Evolutionary conservation across 2,113 vertebrate genomes (phyloP).

Genomic region (Sus scrofa): T2T-Sscrofa CM000825.6:67005501-67006000

Average conservation of each 20-base stretch:
- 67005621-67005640: neutral
- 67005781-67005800: neutral
- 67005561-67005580: neutral
- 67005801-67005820: neutral
- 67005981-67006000: neutral
- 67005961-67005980: neutral
- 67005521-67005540: neutral
- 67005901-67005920: neutral
- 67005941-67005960: neutral
- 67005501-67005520: neutral
- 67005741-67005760: rapidly evolving
- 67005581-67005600: neutral
- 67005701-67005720: neutral
- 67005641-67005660: neutral
- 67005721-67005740: neutral
- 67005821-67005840: neutral
- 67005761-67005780: neutral
- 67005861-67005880: neutral
- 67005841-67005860: neutral
- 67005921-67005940: neutral
- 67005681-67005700: neutral
- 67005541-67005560: neutral
- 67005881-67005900: neutral
- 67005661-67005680: neutral
- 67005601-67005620: neutral